These are phyloP conservation scores for Gobio occitaniae DNA, from an alignment of 2,797 vertebrate genomes.

Conservation along the genomic window DNA sequence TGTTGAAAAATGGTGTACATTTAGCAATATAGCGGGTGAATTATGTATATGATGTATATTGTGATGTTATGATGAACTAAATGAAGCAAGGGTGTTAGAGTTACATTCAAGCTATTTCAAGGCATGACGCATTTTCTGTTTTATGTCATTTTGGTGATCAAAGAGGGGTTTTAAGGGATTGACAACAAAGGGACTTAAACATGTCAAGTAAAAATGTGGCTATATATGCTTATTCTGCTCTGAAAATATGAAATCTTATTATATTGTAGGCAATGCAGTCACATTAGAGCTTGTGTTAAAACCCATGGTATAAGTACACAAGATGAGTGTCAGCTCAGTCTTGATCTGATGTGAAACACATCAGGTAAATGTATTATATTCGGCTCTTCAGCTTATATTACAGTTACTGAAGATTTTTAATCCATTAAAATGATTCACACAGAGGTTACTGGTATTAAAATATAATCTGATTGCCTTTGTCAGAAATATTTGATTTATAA, in stretches of 20 bases:
- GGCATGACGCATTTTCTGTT: too few species aligned
- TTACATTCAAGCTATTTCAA: too few species aligned
- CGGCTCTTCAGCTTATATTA: background rate
- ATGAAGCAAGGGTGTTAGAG: too few species aligned
- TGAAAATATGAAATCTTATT: background rate
- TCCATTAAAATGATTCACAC: background rate
- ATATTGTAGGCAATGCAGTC: background rate
- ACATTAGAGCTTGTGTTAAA: background rate
- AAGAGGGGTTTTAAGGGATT: too few species aligned
- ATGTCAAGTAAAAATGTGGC: background rate
- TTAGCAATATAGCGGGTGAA: too few species aligned
- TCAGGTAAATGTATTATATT: background rate
- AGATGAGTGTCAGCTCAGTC: background rate
- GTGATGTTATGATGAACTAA: too few species aligned
- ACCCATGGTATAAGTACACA: background rate
- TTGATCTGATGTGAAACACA: slow-evolving; percentile 6
- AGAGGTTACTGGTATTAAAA: background rate
- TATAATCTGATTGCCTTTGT: background rate
- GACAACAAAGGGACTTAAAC: background rate
- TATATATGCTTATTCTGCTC: background rate
- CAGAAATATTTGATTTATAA: background rate
- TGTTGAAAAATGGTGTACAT: too few species aligned
- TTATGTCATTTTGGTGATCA: too few species aligned
- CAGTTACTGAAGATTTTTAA: background rate
- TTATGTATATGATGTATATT: too few species aligned